These are phyloP conservation scores for Aurelia sp. DNA, from an alignment of 30 jellyfish, hydroid and myxozoan species.

Conservation along the genomic window DNA sequence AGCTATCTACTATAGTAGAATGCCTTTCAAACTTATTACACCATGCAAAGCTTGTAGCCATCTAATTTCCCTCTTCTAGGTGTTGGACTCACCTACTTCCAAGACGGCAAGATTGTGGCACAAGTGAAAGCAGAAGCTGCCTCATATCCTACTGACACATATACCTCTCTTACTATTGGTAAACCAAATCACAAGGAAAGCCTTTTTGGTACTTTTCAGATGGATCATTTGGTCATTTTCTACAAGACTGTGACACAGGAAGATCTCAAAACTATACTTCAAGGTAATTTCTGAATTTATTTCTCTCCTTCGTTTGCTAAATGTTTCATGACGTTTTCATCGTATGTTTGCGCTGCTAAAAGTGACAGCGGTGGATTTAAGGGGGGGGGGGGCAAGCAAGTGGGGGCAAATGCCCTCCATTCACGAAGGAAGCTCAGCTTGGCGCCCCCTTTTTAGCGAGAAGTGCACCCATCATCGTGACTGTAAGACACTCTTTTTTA, in stretches of 20 bases:
- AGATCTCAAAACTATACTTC: slow-evolving; percentile 39
- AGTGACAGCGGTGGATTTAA: no score
- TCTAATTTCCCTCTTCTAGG: slow-evolving; percentile 1
- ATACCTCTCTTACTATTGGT: slow-evolving; percentile 87
- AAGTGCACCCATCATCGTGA: no score
- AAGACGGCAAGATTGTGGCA: slow-evolving; percentile 60
- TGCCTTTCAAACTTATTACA: no score
- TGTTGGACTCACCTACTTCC: slow-evolving; percentile 58
- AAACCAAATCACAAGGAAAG: slow-evolving; percentile 90
- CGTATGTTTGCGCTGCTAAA: background rate
- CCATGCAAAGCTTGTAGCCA: no score
- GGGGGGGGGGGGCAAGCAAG: no score
- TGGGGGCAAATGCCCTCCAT: no score
- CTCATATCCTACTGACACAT: slow-evolving; percentile 68
- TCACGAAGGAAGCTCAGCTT: no score
- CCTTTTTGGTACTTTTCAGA: slow-evolving; percentile 81
- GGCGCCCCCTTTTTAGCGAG: no score
- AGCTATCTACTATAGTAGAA: no score
- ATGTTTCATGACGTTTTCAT: no score
- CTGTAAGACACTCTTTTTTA: no score
- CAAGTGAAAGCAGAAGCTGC: slow-evolving; percentile 59
- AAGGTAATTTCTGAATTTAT: slow-evolving; percentile 24
- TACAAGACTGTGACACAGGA: slow-evolving; percentile 53
- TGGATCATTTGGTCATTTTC: slow-evolving; percentile 88
- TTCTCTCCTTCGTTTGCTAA: background rate